Conservation (phyloP, 2,797 vertebrate species). For the Acanthurus leucopareius region DNA sequence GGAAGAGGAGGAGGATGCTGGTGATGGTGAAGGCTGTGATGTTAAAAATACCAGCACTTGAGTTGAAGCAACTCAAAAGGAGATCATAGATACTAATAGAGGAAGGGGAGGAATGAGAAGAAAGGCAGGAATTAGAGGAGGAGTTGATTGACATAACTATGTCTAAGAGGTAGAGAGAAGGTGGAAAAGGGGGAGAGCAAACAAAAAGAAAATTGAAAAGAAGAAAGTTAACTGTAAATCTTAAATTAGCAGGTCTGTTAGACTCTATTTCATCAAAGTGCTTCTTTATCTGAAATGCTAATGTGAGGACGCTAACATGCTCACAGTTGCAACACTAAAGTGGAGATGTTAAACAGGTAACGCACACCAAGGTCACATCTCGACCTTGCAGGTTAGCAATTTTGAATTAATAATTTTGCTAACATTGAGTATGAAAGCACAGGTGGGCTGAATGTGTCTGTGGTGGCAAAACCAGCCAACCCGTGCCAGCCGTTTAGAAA, state of each 20-base stretch:
- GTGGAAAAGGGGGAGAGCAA: neutral
- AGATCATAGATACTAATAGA: rapidly evolving
- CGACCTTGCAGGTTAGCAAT: no score
- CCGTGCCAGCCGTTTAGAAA: no score
- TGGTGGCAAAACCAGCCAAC: no score
- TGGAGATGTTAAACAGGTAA: neutral
- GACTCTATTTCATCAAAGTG: no score
- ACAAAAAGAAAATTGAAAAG: neutral
- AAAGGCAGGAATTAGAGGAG: neutral
- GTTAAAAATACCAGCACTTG: rapidly evolving
- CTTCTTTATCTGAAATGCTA: no score
- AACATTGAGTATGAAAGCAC: no score
- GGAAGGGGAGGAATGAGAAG: neutral
- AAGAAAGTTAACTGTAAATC: no score
- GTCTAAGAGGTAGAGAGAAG: neutral
- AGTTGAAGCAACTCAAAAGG: rapidly evolving
- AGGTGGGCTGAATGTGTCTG: no score
- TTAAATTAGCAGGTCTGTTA: no score
- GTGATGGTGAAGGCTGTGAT: neutral
- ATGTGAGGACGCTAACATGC: neutral
- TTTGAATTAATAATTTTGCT: no score
- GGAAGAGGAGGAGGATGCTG: constrained; percentile 17
- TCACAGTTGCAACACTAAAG: neutral
- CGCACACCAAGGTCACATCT: neutral
- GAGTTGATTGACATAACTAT: constrained; percentile 21